Evolutionary conservation across 2,888 invertebrate genomes (phyloP), one percentile per base, ranked within the genome.

Genomic region (Drepana falcataria): DNA sequence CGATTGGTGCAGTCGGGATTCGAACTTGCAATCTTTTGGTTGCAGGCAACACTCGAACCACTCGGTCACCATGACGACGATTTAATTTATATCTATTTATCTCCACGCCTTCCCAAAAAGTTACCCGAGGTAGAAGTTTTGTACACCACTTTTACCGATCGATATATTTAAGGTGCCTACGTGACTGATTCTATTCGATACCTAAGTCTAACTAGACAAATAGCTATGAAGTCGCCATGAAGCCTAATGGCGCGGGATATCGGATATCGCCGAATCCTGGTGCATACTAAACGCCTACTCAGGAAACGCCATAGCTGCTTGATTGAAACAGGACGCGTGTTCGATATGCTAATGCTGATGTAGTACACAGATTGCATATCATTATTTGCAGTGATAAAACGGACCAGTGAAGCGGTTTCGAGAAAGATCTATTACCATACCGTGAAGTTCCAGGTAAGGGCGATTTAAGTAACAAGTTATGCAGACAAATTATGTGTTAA

Each of bases 251-350:
- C 53, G 51, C 49, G 48, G 53, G 54, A 59, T 66, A 65, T 71
- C 70, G 71, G 70, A 70, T 69, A 67, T 63, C 56, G 34, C 59
- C 49, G 60, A 64, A 68, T 66, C 66, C 60, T 62, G 60, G 55
- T 62, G 78, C 75, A 79, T 80, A 80, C 71, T 73, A 77, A 79
- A 68, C 65, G 64, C 52, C 55, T 47, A 51, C 63, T 64, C 74
- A 78, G 81, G 81, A 81, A 79, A 63, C 65, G 55, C 44, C 33
- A 51, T 51, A 51, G 40, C 40, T 40, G 40, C 51, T 7, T 33
- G 40, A 40, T 21, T 34, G 40, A 9, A 40, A 34, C 51, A 51
- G 51, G 51, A 51, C 51, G 51, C 51, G 51, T 9, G 52, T 52
- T 35, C 51, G 51, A 47, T 62, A 59, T 59, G 58, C 55, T 59